Conservation (phyloP, 2,797 vertebrate genomes). For the Apogon talboti region DNA sequence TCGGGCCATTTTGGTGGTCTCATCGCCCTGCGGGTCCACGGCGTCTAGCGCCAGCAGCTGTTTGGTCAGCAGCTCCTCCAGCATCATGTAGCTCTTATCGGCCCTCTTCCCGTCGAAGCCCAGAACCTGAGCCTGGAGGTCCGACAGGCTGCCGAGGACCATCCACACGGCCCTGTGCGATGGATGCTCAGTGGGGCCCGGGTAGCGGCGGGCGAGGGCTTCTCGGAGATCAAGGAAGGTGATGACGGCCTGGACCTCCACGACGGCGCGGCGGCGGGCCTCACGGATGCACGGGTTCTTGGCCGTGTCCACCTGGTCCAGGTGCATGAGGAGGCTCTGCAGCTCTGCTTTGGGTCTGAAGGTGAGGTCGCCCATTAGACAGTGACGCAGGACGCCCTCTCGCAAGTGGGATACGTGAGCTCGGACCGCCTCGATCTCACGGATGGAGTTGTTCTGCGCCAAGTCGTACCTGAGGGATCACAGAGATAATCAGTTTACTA, state of each 20-base stretch:
- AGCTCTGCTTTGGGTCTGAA: conserved; percentile 91
- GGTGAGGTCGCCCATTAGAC: conserved; percentile 86
- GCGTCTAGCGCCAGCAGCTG: conserved; percentile 95
- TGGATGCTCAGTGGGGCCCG: conserved; percentile 83
- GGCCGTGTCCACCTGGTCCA: conserved; percentile 93
- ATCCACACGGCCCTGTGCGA: conserved; percentile 89
- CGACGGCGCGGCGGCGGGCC: conserved; percentile 92
- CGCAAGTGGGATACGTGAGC: conserved; percentile 87
- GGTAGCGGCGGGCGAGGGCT: conserved; percentile 83
- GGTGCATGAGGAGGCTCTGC: conserved; percentile 89
- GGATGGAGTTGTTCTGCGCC: conserved; percentile 93
- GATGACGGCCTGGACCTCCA: conserved; percentile 94
- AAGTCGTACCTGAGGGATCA: conserved; percentile 87
- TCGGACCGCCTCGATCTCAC: conserved; percentile 93
- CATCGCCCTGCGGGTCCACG: conserved; percentile 93
- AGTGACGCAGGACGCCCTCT: conserved; percentile 86
- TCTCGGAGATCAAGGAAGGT: conserved; percentile 93
- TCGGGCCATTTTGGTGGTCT: conserved; percentile 89
- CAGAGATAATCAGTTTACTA: neutral
- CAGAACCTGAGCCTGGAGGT: conserved; percentile 93
- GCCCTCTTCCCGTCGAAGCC: conserved; percentile 92
- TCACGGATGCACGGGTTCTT: conserved; percentile 97
- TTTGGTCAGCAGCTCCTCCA: conserved; percentile 97
- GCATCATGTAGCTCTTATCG: conserved; percentile 94
- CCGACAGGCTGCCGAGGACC: conserved; percentile 89